phyloP scores from a whole-genome alignment of 2,797 vertebrate genomes.

The Poeciliopsis paucimaculata region DNA sequence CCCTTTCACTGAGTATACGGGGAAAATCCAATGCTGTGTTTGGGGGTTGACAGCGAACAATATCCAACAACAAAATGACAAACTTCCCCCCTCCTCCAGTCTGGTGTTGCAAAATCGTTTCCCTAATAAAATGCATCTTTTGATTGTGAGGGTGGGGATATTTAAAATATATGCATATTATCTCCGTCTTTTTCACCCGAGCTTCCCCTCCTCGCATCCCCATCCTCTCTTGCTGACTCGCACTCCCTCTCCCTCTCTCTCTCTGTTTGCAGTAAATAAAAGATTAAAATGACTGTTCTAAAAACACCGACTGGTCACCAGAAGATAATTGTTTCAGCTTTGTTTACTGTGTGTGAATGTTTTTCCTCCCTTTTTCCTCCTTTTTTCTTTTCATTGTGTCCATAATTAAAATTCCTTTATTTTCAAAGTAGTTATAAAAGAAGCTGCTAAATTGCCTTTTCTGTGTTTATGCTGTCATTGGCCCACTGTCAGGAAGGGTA shows the following conservation, averaged over 20 bases:
- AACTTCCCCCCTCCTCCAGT: constrained; percentile 66
- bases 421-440: constrained; percentile 87
- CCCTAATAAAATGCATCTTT: constrained; percentile 79
- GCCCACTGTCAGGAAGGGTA: constrained; percentile 75
- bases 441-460: constrained; percentile 86
- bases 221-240: constrained; percentile 79
- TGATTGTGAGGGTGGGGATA: constrained; percentile 79
- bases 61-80: constrained; percentile 79
- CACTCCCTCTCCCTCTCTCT: constrained; percentile 70
- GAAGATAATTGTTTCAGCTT: constrained; percentile 95
- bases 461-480: constrained; percentile 84
- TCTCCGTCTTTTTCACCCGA: constrained; percentile 80
- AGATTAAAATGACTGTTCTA: constrained; percentile 94
- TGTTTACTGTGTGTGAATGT: constrained; percentile 92
- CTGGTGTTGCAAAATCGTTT: constrained; percentile 73
- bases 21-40: constrained; percentile 76
- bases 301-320: constrained; percentile 91
- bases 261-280: constrained; percentile 91
- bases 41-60: constrained; percentile 72
- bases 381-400: constrained; percentile 85
- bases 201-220: constrained; percentile 63
- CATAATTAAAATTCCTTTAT: constrained; percentile 89
- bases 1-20: constrained; percentile 72
- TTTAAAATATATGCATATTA: constrained; percentile 83
- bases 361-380: constrained; percentile 89